Evolutionary conservation across 2,113 vertebrate genomes (phyloP), one percentile per base, ranked within the genome.

Genomic region (Dunckerocampus dactyliophorus): DNA sequence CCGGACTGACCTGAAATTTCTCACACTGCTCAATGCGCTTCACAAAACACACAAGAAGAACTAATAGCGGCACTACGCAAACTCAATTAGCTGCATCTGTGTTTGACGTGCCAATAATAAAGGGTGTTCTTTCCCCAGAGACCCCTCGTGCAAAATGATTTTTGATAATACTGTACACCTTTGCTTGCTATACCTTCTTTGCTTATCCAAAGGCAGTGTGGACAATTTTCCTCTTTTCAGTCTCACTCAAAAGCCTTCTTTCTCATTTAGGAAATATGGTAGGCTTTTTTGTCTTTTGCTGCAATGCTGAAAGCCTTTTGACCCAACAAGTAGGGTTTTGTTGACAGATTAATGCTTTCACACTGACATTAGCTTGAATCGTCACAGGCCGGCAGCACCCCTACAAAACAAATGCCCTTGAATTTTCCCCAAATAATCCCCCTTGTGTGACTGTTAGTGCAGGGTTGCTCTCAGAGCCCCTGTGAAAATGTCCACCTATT

Each of bases 351-450:
- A 81, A 78, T 85, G 80, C 86, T 87, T 88, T 88, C 82, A 80
- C 83, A 82, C 85, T 77, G 83, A 90, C 87, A 88, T 89, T 89
- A 89, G 80, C 80, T 21, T 82, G 85, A 88, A 86, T 89, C 71
- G 75, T 77, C 55, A 72, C 74, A 72, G 74, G 76, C 82, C 82
- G 61, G 47, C 47, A 49, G 76, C 85, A 43, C 84, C 85, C 87
- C 85, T 89, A 76, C 62, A 69, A 76, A 79, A 81, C 84, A 88
- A 88, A 87, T 89, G 86, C 85, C 81, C 79, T 34, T 76, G 74
- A 81, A 89, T 89, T 90, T 86, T 87, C 85, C 80, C 71, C 82
- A 89, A 92, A 92, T 90, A 91, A 88, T 88, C 87, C 85, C n/a
- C 81, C 80, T 84, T 79, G 77, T 84, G 79, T 69, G 71, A 60